Conservation (phyloP, 2,888 invertebrate species). For the Cylindroiulus punctatus region DNA sequence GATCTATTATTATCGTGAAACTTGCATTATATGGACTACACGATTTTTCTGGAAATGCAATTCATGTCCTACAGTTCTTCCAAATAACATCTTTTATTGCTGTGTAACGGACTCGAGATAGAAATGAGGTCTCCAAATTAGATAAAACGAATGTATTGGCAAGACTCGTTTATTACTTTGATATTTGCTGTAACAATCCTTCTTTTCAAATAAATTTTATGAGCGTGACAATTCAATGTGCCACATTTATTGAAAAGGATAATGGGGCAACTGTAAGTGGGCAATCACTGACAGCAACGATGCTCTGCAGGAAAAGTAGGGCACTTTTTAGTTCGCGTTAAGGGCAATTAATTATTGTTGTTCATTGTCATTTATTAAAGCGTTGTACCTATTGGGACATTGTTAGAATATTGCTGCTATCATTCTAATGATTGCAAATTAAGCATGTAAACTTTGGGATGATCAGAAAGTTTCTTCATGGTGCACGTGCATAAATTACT, state of each 20-base stretch:
- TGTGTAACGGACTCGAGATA: background rate
- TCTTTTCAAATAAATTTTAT: slow-evolving; percentile 43
- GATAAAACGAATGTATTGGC: slow-evolving; percentile 40
- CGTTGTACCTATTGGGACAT: background rate
- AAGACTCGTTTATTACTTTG: slow-evolving; percentile 36
- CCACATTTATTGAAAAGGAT: slow-evolving; percentile 3
- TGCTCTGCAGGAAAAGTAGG: background rate
- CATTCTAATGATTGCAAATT: background rate
- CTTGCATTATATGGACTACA: slow-evolving; percentile 9
- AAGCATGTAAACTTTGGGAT: background rate
- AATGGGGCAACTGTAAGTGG: background rate
- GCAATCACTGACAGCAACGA: background rate
- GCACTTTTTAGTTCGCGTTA: background rate
- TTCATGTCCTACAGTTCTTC: background rate
- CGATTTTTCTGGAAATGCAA: background rate
- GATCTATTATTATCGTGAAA: slow-evolving; percentile 21
- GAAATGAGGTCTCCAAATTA: slow-evolving; percentile 34
- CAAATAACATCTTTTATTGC: background rate
- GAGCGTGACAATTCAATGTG: slow-evolving; percentile 30
- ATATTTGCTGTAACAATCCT: slow-evolving; percentile 43
- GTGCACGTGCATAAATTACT: too few relatives aligned
- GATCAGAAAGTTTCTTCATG: too few relatives aligned
- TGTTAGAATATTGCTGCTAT: background rate
- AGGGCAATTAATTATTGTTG: background rate
- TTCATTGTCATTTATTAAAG: background rate